Conservation (phyloP, 2,888 invertebrate species). For the Hemithea aestivaria region DNA sequence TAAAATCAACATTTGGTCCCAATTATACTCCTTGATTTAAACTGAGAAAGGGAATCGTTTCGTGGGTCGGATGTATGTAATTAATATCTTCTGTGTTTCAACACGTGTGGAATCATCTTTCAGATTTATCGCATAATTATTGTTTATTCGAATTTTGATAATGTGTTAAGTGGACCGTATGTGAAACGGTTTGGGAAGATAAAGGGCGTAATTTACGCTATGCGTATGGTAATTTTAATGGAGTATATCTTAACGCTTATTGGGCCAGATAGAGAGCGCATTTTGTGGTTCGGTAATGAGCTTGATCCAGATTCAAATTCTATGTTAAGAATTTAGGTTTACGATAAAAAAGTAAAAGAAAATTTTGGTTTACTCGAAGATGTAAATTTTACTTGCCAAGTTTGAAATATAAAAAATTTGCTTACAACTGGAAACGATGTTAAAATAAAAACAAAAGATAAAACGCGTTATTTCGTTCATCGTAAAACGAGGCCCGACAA, state of each 20-base stretch:
- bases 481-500: conserved; percentile 5
- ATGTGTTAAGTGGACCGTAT: conserved; percentile 33
- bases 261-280: conserved; percentile 22
- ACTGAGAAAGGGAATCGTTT: conserved; percentile 44
- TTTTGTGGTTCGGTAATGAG: conserved; percentile 22
- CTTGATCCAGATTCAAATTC: conserved; percentile 3
- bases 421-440: neutral
- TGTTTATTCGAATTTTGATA: conserved; percentile 30
- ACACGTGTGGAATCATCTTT: conserved; percentile 58
- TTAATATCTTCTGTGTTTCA: conserved; percentile 54
- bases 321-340: neutral
- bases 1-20: conserved; percentile 65
- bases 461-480: neutral
- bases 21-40: conserved; percentile 66
- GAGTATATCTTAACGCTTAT: conserved; percentile 23
- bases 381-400: too few relatives aligned
- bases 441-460: neutral
- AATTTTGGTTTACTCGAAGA: too few relatives aligned
- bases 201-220: conserved; percentile 13
- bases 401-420: too few relatives aligned
- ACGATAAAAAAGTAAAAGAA: too few relatives aligned
- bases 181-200: conserved; percentile 24
- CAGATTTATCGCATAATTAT: conserved; percentile 61
- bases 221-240: conserved; percentile 26
- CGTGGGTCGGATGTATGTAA: conserved; percentile 53